Percentiles rank a stretch among this genome's conserved stretches.
These are phyloP conservation scores for Dromiciops gliroides DNA, from an alignment of 2,113 vertebrate species.

Conservation along the genomic window DNA sequence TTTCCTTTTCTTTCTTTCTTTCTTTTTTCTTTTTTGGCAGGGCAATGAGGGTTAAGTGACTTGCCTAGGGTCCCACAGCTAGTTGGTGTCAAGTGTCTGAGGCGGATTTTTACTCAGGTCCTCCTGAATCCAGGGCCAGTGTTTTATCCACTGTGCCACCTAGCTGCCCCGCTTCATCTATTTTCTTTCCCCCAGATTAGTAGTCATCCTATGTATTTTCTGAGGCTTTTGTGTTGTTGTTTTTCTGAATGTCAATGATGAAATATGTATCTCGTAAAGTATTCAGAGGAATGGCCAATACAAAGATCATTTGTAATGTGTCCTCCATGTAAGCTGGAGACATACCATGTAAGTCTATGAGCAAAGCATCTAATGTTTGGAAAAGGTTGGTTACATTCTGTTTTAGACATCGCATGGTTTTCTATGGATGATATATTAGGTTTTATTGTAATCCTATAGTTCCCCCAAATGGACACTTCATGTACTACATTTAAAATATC, in stretches of 20 bases:
- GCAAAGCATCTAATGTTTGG: neutral
- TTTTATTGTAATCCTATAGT: constrained; percentile 62
- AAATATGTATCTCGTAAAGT: neutral
- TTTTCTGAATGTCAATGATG: neutral
- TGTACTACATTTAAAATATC: constrained; percentile 23
- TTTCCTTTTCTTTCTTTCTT: too few species aligned
- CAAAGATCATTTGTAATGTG: neutral
- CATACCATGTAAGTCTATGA: accelerated
- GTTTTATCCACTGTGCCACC: too few species aligned
- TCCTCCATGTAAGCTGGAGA: constrained; percentile 5
- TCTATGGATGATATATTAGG: neutral
- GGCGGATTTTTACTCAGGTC: too few species aligned
- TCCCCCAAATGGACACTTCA: constrained; percentile 68
- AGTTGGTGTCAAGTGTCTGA: too few species aligned
- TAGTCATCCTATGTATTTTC: neutral
- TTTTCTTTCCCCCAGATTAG: neutral
- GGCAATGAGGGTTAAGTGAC: too few species aligned
- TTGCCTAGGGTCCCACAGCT: too few species aligned
- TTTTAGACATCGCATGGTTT: neutral
- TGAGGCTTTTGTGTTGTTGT: neutral
- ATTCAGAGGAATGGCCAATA: neutral
- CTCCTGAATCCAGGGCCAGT: too few species aligned
- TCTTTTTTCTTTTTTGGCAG: too few species aligned
- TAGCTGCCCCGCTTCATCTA: too few species aligned
- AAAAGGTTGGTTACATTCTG: neutral